Base-by-base conservation (phyloP, 2,797 vertebrate species). In the Mastacembelus armatus region DNA sequence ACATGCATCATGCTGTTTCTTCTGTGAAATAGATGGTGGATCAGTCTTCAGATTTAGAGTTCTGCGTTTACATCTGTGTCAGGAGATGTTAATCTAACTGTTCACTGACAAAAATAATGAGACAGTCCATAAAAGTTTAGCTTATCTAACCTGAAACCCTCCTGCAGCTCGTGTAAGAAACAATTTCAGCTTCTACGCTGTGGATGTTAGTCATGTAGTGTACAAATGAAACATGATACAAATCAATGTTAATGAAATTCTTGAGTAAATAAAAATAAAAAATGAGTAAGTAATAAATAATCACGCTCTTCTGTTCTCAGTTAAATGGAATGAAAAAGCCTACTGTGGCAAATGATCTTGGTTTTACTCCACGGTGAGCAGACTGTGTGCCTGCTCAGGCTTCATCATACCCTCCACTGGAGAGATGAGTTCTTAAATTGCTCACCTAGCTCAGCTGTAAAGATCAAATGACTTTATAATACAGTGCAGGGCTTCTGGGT, bases 401-500 rank as follows among this genome's bases (percentile, higher is more conserved):
- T 61, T 36, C 35, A 59, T 60, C 45, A 54, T 15, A 30, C 10
- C 32, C 33, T 68, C 27, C 39, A 45, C 26, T 55, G 59, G 24
- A 76, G 48, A 68, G 67, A 40, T 33, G 29, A 45, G 50, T 18
- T 29, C 55, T 60, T 66, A 61, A 80, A 85, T 50, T 67, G 45
- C 42, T 66, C 66, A 76, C 63, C 77, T 67, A 65, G 52, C 62
- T 51, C 36, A 58, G 58, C 56, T 63, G 74, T 65, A 77, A 68
- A 70, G 64, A 68, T 56, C 40, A 69, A 71, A 75, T 63, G 71
- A 64, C 51, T 71, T 67, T 58, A 65, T 49, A 58, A 66, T 63
- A 24, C 15, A 30, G n/a, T 38, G 68, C 18, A 7, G 4, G 22
- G 35, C 77, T 60, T 72, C 49, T 67, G 36, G 52, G 71, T 72